Evolutionary conservation across 1,140 invertebrate species (phyloP).

Genomic region (Aphis craccivora): DNA sequence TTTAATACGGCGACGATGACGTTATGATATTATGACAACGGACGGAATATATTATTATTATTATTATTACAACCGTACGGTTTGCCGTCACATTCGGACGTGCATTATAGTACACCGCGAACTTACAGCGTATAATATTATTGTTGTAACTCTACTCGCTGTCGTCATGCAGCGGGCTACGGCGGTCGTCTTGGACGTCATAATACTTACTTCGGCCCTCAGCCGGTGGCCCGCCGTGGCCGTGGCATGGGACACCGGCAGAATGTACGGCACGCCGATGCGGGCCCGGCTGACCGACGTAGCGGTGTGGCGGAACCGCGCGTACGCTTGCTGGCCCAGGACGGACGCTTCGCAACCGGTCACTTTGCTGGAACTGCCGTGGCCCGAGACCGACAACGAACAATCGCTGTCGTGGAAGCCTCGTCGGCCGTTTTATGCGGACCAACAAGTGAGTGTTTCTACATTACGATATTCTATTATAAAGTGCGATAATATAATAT

Average conservation of each 20-base stretch:
- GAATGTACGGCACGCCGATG: background rate
- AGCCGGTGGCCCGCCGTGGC: background rate
- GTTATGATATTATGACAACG: background rate
- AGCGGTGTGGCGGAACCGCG: slow-evolving; percentile 71
- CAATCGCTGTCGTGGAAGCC: background rate
- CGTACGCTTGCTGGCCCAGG: slow-evolving; percentile 76
- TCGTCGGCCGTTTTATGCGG: background rate
- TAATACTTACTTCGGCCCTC: background rate
- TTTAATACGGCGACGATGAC: background rate
- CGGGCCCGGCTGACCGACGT: slow-evolving; percentile 70
- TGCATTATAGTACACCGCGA: background rate
- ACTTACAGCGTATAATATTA: too few relatives aligned
- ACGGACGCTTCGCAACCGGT: slow-evolving; percentile 74
- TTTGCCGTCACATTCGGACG: background rate
- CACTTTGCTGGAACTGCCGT: slow-evolving; percentile 72
- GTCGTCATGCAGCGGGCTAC: background rate
- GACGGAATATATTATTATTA: background rate
- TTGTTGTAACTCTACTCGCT: background rate
- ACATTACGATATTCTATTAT: too few relatives aligned
- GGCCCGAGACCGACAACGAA: slow-evolving; percentile 62
- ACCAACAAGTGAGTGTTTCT: slow-evolving; percentile 32
- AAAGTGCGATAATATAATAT: too few relatives aligned
- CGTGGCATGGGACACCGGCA: background rate
- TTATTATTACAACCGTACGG: background rate
- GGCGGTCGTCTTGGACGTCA: too few relatives aligned